A percentile compares a stretch with the other conserved stretches of the same genome.
Evolutionary conservation across 2,797 vertebrate species (phyloP).

Genomic region (Prunella strophiata): DNA sequence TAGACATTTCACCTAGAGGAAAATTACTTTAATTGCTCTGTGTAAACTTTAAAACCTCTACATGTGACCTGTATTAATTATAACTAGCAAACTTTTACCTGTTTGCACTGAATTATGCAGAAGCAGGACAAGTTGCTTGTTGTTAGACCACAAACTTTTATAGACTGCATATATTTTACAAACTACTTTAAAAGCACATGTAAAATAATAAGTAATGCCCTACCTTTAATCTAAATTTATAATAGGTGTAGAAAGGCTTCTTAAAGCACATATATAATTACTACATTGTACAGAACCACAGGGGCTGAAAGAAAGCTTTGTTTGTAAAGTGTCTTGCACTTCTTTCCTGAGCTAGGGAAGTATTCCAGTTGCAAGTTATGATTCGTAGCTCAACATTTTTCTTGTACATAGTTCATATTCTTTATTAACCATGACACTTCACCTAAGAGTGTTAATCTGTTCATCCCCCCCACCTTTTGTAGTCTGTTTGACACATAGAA

Average conservation of each 20-base stretch:
- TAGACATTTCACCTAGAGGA: background rate
- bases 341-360: background rate
- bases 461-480: background rate
- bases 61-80: background rate
- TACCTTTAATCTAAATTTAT: slow-evolving; percentile 31
- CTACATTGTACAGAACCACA: background rate
- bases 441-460: background rate
- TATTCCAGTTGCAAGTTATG: background rate
- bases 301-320: background rate
- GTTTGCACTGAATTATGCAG: background rate
- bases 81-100: background rate
- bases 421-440: background rate
- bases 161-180: slow-evolving; percentile 40
- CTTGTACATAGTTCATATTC: background rate
- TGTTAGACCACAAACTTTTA: slow-evolving; percentile 33
- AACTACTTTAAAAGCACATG: slow-evolving; percentile 20
- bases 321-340: background rate
- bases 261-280: background rate
- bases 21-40: background rate
- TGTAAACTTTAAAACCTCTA: background rate
- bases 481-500: background rate
- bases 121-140: slow-evolving; percentile 7
- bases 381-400: background rate
- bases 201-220: slow-evolving; percentile 19
- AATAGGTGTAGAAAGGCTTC: slow-evolving; percentile 15